Evolutionary conservation across 2,113 vertebrate genomes (phyloP).

Genomic region (Chaenocephalus aceratus): DNA sequence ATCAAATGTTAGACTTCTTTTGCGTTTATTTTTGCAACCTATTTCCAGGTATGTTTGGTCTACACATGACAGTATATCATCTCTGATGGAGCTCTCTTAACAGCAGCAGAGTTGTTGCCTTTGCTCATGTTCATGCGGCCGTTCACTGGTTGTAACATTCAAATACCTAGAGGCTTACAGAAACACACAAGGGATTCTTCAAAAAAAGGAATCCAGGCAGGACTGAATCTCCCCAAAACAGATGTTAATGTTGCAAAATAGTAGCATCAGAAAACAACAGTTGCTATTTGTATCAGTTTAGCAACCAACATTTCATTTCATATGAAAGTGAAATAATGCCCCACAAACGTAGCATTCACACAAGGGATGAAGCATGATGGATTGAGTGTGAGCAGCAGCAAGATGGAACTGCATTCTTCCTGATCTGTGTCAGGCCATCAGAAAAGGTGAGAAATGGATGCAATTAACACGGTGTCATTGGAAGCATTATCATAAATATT

Average conservation of each 20-base stretch:
- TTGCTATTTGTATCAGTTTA: slow-evolving; percentile 26
- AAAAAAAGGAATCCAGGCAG: not conserved
- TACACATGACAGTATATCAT: too few relatives aligned
- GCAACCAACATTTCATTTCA: slow-evolving; percentile 27
- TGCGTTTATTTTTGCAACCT: too few relatives aligned
- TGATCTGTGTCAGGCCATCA: slow-evolving; percentile 60
- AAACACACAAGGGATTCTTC: not conserved
- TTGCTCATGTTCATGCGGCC: too few relatives aligned
- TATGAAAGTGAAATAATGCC: slow-evolving; percentile 47
- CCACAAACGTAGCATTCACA: slow-evolving; percentile 55
- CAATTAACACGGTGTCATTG: slow-evolving; percentile 72
- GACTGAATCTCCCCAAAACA: not conserved
- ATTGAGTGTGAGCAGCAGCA: slow-evolving; percentile 41
- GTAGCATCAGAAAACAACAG: not conserved
- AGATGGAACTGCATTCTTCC: slow-evolving; percentile 41
- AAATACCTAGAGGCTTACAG: not conserved
- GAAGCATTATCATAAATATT: slow-evolving; percentile 77
- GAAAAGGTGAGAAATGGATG: slow-evolving; percentile 70
- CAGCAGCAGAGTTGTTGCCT: too few relatives aligned
- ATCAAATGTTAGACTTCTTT: too few relatives aligned
- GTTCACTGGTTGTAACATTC: too few relatives aligned
- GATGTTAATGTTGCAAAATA: not conserved
- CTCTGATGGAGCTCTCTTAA: too few relatives aligned
- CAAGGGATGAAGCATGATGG: slow-evolving; percentile 56
- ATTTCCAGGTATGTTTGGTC: too few relatives aligned